phyloP scores from a whole-genome alignment of 2,797 vertebrate species.

The Champsocephalus esox region DNA sequence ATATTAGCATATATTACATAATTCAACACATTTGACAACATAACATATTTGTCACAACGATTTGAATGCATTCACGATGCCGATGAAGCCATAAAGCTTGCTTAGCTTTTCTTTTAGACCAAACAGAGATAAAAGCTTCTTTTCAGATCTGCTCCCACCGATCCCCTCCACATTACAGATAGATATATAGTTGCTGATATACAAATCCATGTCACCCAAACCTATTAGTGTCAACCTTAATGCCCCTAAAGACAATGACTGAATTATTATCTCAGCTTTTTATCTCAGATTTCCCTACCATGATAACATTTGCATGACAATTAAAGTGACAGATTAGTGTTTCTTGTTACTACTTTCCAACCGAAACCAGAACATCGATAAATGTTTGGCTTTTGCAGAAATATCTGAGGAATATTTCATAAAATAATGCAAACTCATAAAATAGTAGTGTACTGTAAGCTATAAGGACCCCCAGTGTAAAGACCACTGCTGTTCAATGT shows the following conservation, averaged over 20 bases:
- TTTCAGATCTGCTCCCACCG: slow-evolving; percentile 16
- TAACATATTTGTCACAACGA: background rate
- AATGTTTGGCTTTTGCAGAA: slow-evolving; percentile 13
- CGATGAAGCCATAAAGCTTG: slow-evolving; percentile 14
- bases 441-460: background rate
- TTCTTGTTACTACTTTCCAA: slow-evolving; percentile 12
- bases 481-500: slow-evolving; percentile 61
- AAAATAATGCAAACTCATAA: background rate
- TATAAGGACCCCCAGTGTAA: slow-evolving; percentile 21
- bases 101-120: background rate
- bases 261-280: slow-evolving; percentile 10
- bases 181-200: slow-evolving; percentile 38
- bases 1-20: background rate
- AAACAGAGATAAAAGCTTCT: slow-evolving; percentile 1
- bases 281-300: slow-evolving; percentile 26
- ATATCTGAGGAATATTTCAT: background rate
- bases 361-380: slow-evolving; percentile 4
- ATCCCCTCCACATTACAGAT: slow-evolving; percentile 17
- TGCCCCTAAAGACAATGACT: slow-evolving; percentile 29
- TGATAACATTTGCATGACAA: slow-evolving; percentile 12
- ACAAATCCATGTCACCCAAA: slow-evolving; percentile 41
- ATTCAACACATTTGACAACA: background rate
- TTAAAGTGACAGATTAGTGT: slow-evolving; percentile 8
- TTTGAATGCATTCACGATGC: background rate
- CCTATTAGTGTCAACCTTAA: slow-evolving; percentile 39